Conservation (phyloP, 2,888 invertebrate genomes). For the Pandemis corylana region DNA sequence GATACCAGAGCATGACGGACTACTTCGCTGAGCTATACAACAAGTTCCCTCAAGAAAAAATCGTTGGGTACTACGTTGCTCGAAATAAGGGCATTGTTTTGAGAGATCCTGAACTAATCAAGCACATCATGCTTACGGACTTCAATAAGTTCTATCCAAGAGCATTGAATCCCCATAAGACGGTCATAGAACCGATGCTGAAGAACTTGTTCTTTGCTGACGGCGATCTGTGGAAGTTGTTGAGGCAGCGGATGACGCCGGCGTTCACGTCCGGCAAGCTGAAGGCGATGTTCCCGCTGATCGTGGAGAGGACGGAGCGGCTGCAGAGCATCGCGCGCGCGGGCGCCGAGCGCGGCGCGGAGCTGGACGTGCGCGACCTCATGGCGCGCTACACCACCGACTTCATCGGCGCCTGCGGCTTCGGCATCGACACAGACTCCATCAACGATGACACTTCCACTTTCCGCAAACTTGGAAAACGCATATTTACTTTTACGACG, state of each 20-base stretch:
- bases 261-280: slow-evolving; percentile 72
- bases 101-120: slow-evolving; percentile 30
- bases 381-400: slow-evolving; percentile 70
- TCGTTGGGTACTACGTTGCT: slow-evolving; percentile 19
- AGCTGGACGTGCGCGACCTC: slow-evolving; percentile 47
- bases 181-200: slow-evolving; percentile 55
- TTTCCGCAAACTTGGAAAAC: slow-evolving; percentile 51
- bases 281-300: slow-evolving; percentile 71
- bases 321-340: slow-evolving; percentile 51
- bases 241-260: slow-evolving; percentile 69
- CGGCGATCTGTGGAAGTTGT: slow-evolving; percentile 69
- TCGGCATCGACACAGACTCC: neutral
- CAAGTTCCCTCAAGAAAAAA: slow-evolving; percentile 17
- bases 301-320: slow-evolving; percentile 66
- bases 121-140: slow-evolving; percentile 22
- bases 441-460: slow-evolving; percentile 56
- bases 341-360: slow-evolving; percentile 29
- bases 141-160: slow-evolving; percentile 22
- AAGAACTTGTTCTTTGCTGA: slow-evolving; percentile 64
- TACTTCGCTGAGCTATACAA: slow-evolving; percentile 20
- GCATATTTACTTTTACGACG: slow-evolving; percentile 26
- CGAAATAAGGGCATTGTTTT: neutral
- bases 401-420: slow-evolving; percentile 39
- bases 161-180: slow-evolving; percentile 13
- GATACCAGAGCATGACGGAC: slow-evolving; percentile 18